Conservation (phyloP, 30 jellyfish, hydroid and myxozoan species). For the Hydractinia symbiolongicarpus region DNA sequence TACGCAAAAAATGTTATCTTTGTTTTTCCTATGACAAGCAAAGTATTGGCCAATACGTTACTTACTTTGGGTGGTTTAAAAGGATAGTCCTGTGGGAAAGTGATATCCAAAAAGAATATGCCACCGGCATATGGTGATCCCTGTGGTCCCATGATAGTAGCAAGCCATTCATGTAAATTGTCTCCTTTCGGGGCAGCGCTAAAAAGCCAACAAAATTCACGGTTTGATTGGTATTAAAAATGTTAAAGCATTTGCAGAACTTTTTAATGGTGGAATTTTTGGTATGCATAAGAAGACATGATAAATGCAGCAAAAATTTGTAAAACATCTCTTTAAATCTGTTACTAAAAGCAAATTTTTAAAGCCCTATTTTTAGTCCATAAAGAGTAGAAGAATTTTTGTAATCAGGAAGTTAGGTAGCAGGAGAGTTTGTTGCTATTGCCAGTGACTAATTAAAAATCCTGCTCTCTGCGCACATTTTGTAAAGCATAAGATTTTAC, state of each 20-base stretch:
- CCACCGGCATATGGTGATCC: slow-evolving; percentile 97
- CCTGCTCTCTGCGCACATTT: too few relatives aligned
- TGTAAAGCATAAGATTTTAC: too few relatives aligned
- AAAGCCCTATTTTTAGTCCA: too few relatives aligned
- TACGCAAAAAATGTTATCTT: too few relatives aligned
- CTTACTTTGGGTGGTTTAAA: slow-evolving; percentile 94
- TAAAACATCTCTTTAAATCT: neutral
- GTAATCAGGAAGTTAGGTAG: too few relatives aligned
- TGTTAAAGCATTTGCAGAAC: neutral
- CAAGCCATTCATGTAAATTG: slow-evolving; percentile 94
- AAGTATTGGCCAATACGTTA: neutral
- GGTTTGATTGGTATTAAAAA: neutral
- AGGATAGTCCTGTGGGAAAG: slow-evolving; percentile 93
- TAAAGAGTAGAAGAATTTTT: too few relatives aligned
- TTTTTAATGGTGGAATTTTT: neutral
- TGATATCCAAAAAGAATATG: slow-evolving; percentile 82
- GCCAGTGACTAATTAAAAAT: too few relatives aligned
- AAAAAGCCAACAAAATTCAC: neutral
- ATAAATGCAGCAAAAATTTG: neutral
- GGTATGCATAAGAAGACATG: neutral
- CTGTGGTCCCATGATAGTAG: slow-evolving; percentile 97
- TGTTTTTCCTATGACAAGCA: too few relatives aligned
- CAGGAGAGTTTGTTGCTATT: too few relatives aligned
- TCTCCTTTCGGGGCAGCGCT: slow-evolving; percentile 99
- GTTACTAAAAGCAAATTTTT: too few relatives aligned